Percentiles rank a stretch among this genome's conserved stretches.
These are phyloP conservation scores for Diarsia brunnea DNA, from an alignment of 2,888 invertebrate species.

Conservation along the genomic window DNA sequence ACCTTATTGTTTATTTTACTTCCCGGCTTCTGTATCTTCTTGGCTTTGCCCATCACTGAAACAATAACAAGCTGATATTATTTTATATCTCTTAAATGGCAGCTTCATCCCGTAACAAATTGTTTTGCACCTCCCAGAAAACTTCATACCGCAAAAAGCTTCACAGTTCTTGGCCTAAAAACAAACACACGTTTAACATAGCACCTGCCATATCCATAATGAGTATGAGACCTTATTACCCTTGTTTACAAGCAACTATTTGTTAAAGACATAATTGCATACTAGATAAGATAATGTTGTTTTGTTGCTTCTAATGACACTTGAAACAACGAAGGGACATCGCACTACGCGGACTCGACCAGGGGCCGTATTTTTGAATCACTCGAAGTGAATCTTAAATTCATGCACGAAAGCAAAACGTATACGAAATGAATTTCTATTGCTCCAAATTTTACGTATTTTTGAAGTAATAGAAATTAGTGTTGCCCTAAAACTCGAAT, in stretches of 20 bases:
- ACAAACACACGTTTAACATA: not conserved
- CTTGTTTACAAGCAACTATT: conserved; percentile 29
- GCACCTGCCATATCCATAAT: conserved; percentile 11
- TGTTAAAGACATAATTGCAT: conserved; percentile 50
- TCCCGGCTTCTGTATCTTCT: no score
- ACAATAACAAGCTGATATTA: not conserved
- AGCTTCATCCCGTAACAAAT: not conserved
- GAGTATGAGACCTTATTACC: conserved; percentile 34
- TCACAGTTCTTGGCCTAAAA: not conserved
- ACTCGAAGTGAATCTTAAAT: no score
- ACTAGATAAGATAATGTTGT: conserved; percentile 53
- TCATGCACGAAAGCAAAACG: no score
- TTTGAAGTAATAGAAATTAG: no score
- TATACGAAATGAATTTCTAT: no score
- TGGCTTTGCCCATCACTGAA: no score
- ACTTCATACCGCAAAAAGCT: not conserved
- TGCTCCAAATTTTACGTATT: no score
- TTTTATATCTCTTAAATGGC: not conserved
- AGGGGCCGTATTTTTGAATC: no score
- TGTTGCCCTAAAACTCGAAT: no score
- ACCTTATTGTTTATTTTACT: no score
- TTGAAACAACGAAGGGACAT: conserved; percentile 32
- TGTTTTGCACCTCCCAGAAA: not conserved
- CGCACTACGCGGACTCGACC: no score
- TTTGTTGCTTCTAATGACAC: conserved; percentile 45